These are phyloP conservation scores for Xylota sylvarum DNA, from an alignment of 2,888 invertebrate genomes.

Conservation along the genomic window DNA sequence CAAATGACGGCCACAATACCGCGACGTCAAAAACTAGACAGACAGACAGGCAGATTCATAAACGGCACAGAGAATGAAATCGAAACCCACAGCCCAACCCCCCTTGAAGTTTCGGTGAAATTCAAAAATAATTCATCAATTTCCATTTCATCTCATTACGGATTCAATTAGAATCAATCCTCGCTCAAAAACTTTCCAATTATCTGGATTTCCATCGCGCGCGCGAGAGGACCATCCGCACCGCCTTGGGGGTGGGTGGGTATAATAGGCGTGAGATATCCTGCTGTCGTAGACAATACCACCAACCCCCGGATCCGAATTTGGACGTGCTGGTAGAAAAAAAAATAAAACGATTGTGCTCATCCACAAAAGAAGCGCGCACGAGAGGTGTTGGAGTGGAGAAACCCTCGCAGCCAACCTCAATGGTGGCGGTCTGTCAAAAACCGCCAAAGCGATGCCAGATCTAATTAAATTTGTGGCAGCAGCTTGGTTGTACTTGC, in stretches of 20 bases:
- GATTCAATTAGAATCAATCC: slow-evolving; percentile 76
- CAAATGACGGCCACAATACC: slow-evolving; percentile 35
- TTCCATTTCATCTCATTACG: slow-evolving; percentile 75
- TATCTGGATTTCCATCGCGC: slow-evolving; percentile 58
- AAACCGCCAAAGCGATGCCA: slow-evolving; percentile 71
- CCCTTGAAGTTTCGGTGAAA: background rate
- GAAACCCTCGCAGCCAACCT: slow-evolving; percentile 31
- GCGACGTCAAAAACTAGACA: slow-evolving; percentile 36
- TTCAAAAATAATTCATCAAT: slow-evolving; percentile 74
- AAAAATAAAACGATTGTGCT: slow-evolving; percentile 50
- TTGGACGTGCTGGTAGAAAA: slow-evolving; percentile 14
- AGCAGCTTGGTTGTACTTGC: slow-evolving; percentile 63
- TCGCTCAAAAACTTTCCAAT: slow-evolving; percentile 73
- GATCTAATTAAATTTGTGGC: slow-evolving; percentile 74
- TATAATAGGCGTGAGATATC: slow-evolving; percentile 35
- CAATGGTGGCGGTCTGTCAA: slow-evolving; percentile 67
- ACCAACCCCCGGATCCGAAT: background rate
- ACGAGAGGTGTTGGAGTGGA: slow-evolving; percentile 58
- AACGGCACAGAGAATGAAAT: slow-evolving; percentile 3
- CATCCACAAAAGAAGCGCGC: slow-evolving; percentile 39
- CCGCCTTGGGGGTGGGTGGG: background rate
- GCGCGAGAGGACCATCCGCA: background rate
- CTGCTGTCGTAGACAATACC: slow-evolving; percentile 31
- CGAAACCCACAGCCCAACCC: background rate
- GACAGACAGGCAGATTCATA: slow-evolving; percentile 41